A percentile compares a stretch with the other conserved stretches of the same genome.
These are phyloP conservation scores for Spatulosminthurus flaviceps DNA, from an alignment of 2,888 invertebrate species.

Conservation along the genomic window DNA sequence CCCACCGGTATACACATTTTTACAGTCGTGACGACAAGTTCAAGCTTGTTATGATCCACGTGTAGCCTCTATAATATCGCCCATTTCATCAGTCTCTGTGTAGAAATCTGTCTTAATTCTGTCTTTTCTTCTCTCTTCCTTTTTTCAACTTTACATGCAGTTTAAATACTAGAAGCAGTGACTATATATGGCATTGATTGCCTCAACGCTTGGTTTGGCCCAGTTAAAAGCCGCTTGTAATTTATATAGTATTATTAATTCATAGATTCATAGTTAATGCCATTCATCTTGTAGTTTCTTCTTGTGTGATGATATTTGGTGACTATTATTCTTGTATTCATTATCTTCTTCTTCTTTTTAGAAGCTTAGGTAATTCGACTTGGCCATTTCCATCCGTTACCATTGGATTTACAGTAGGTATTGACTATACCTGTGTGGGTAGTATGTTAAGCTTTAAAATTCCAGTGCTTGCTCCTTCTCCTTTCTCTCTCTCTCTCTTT, in stretches of 20 bases:
- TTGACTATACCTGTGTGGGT: too few relatives aligned
- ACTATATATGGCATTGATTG: constrained; percentile 31
- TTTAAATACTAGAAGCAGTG: not conserved
- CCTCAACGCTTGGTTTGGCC: constrained; percentile 51
- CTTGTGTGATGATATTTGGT: too few relatives aligned
- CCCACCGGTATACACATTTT: constrained; percentile 56
- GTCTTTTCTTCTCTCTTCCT: constrained; percentile 32
- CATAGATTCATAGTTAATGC: not conserved
- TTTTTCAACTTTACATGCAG: not conserved
- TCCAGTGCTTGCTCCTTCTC: too few relatives aligned
- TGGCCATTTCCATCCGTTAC: too few relatives aligned
- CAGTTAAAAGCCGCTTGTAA: constrained; percentile 49
- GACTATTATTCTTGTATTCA: too few relatives aligned
- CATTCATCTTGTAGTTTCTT: not conserved
- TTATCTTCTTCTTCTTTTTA: too few relatives aligned
- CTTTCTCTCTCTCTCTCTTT: too few relatives aligned
- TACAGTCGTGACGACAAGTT: constrained; percentile 3
- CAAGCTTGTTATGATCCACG: not conserved
- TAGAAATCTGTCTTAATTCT: constrained; percentile 28
- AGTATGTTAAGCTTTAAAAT: too few relatives aligned
- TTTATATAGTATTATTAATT: not conserved
- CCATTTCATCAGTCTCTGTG: not conserved
- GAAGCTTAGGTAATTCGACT: too few relatives aligned
- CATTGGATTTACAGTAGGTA: too few relatives aligned
- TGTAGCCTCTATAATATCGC: too few relatives aligned